These are phyloP conservation scores for Coreius guichenoti DNA, from an alignment of 2,797 vertebrate species.

Conservation along the genomic window DNA sequence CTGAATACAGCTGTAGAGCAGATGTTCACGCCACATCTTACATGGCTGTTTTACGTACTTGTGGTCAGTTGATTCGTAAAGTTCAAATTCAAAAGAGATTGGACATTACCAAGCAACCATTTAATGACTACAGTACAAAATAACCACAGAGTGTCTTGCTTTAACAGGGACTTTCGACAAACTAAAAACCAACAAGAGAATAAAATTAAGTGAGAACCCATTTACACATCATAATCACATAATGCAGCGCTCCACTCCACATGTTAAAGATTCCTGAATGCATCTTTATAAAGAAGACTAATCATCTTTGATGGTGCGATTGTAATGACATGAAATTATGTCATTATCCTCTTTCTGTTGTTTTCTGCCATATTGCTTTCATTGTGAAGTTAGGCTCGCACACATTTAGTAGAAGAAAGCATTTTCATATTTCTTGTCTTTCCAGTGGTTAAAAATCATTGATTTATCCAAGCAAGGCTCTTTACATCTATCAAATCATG, in stretches of 20 bases:
- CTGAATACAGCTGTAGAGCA: slow-evolving; percentile 12
- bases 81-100: not conserved
- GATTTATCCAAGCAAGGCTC: slow-evolving; percentile 1
- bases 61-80: not conserved
- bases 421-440: not conserved
- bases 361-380: not conserved
- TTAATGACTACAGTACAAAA: not conserved
- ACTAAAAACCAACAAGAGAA: slow-evolving; percentile 26
- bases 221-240: slow-evolving; percentile 17
- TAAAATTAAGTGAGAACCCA: slow-evolving; percentile 13
- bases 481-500: not conserved
- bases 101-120: not conserved
- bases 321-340: slow-evolving; percentile 8
- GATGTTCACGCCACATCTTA: not conserved
- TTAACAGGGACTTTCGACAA: not conserved
- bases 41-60: not conserved
- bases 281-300: slow-evolving; percentile 21
- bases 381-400: not conserved
- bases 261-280: not conserved
- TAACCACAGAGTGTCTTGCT: not conserved
- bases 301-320: slow-evolving; percentile 18
- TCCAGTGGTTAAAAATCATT: not conserved
- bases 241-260: not conserved
- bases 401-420: slow-evolving; percentile 1
- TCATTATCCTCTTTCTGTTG: slow-evolving; percentile 25